A percentile compares a stretch with the other conserved stretches of the same genome.
phyloP scores from a whole-genome alignment of 1,140 invertebrate species.

The Solen grandis region DNA sequence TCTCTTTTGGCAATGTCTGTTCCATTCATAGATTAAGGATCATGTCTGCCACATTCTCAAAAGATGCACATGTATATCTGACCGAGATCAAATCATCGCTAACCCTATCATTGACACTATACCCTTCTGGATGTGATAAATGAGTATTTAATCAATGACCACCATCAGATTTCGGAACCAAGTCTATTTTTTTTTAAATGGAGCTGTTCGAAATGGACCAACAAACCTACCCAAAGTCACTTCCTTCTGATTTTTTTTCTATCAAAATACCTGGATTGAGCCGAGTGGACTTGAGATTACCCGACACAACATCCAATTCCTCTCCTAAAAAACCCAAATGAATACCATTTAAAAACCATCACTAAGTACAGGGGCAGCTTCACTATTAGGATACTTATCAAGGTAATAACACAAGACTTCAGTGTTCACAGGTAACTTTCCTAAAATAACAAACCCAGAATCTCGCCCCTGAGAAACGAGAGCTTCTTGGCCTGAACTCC shows the following conservation, averaged over 20 bases:
- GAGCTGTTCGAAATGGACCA: conserved; percentile 21
- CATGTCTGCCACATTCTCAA: too few relatives aligned
- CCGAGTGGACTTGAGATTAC: neutral
- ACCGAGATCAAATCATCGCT: conserved; percentile 10
- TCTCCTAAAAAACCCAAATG: neutral
- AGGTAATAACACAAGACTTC: neutral
- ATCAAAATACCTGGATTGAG: neutral
- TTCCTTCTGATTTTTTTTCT: conserved; percentile 6
- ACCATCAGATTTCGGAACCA: conserved; percentile 35
- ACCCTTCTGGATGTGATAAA: conserved; percentile 49
- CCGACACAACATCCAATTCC: neutral
- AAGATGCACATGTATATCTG: too few relatives aligned
- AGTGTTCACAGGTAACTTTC: neutral
- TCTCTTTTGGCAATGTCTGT: too few relatives aligned
- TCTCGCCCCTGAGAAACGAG: neutral
- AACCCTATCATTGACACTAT: neutral
- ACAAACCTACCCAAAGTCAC: conserved; percentile 6
- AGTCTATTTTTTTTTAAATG: conserved; percentile 10
- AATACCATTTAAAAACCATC: neutral
- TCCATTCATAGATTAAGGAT: too few relatives aligned
- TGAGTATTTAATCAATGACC: conserved; percentile 27
- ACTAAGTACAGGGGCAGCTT: neutral
- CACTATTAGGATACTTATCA: neutral
- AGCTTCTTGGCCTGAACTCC: too few relatives aligned
- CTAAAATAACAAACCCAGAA: neutral